Base-by-base conservation (phyloP, 2,113 vertebrate genomes). In the Salvelinus sp. region DNA sequence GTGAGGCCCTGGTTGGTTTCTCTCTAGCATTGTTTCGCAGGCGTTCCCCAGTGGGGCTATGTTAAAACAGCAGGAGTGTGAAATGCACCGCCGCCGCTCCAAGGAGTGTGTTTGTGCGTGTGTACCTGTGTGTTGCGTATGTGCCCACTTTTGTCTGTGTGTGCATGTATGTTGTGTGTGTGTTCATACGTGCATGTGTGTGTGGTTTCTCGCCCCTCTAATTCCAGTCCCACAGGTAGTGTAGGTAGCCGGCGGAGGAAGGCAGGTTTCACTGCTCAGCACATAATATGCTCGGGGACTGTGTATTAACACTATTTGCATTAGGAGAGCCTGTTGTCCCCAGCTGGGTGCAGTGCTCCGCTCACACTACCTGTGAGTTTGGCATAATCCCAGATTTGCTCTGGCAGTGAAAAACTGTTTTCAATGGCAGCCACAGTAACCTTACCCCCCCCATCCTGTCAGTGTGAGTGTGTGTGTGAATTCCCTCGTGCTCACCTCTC, bases 341-440 rank as follows among this genome's bases (percentile, higher is more conserved):
- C 86, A 88, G 88, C 83, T 89, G 88, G 86, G 88, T 74, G 50
- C 79, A 69, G 3, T 20, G 28, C 64, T 44, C 38, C 7, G 38
- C 38, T 72, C 76, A 66, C 7, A 44, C 78, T 88, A 84, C 83
- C 81, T 85, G 80, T 75, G 78, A 76, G 44, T 75, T 82, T 89
- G 88, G 84, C 88, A 63, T 87, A 50, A 83, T 80, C 80, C 78
- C 86, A 90, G 84, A 91, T 87, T 85, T 81, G 76, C 78, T 74
- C 67, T 90, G 88, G 80, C 88, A 88, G 81, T 73, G 79, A 84
- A 58, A 83, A 48, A 74, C 83, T 78, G 78, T 71, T 86, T 80
- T 74, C 76, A 82, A 79, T 63, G 65, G 9, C 57, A 50, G 18
- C 75, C 12, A 78, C 73, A 3, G 60, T 58, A 71, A 65, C 68